A percentile compares a stretch with the other conserved stretches of the same genome.
phyloP scores from a whole-genome alignment of 1,140 invertebrate species.

The Calycopis cecrops region DNA sequence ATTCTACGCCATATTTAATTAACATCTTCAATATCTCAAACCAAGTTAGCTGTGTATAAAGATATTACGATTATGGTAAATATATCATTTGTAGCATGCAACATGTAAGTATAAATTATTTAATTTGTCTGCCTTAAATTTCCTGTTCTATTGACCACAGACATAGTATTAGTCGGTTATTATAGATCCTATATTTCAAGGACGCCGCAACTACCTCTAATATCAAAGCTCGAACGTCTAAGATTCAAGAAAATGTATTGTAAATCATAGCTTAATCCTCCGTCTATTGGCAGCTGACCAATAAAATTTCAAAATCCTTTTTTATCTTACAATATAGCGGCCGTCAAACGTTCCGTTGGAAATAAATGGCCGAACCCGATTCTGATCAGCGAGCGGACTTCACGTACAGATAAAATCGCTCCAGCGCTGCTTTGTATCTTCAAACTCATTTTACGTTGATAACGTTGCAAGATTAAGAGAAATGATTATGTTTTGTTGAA shows the following conservation, averaged over 20 bases:
- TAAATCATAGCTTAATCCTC: constrained; percentile 10
- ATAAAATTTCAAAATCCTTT: constrained; percentile 11
- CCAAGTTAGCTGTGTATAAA: no score
- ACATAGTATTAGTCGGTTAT: no score
- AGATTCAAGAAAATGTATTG: constrained; percentile 2
- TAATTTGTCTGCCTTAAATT: no score
- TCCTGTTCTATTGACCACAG: no score
- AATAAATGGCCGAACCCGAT: constrained; percentile 6
- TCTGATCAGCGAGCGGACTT: background rate
- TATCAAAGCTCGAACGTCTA: background rate
- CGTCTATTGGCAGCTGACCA: constrained; percentile 10
- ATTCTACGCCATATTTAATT: no score
- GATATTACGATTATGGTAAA: no score
- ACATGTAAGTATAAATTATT: no score
- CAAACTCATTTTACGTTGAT: constrained; percentile 3
- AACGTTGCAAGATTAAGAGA: background rate
- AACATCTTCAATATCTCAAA: no score
- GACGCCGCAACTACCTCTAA: background rate
- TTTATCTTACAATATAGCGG: constrained; percentile 10
- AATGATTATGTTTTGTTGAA: constrained; percentile 1
- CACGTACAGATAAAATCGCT: background rate
- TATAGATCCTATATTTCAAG: no score
- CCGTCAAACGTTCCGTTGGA: constrained; percentile 5
- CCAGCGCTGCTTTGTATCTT: background rate
- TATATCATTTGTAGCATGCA: no score